Base-by-base conservation (phyloP, 2,888 invertebrate genomes). In the Epistrophe eligans region DNA sequence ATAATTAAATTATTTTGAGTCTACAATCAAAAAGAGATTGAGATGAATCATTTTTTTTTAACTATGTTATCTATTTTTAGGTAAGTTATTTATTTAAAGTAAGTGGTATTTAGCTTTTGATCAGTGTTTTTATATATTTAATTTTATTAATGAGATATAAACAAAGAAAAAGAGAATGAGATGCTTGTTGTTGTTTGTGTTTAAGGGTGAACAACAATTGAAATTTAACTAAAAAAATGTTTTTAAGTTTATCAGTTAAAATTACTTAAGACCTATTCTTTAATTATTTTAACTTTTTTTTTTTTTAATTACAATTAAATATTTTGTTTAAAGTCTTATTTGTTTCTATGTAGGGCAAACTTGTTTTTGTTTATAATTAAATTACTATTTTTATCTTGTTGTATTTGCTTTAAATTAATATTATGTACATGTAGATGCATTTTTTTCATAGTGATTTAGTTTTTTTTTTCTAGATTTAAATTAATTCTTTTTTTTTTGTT, bases 311-410 rank as follows among this genome's bases (percentile, higher is more conserved):
- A 74, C 32, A 77, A 52, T 79, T 81, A 83, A 73, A 84, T 88
- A 84, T 77, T 88, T 83, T 83, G 66, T 87, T 88, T 84, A 84
- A 91, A 91, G 91, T 91, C 91, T 91, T 91, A 91, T 91, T 91
- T 89, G 91, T 91, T 91, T 91, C 91, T 89, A 91, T 90, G 90
- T 91, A 91, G 91, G 91, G 91, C 91, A 91, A 91, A 91, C 76
- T 83, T 88, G 77, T 88, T 81, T 40, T 81, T 81, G 45, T 77
- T 81, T 74, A 81, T 64, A 88, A 80, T 88, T 81, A 84, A 71
- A 52, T 85, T 79, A 73, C 71, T 77, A 24, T 24, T 62, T 58
- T 40, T 19, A 62, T 62, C 62, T 62, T 24, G 40, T 62, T 55
- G 55, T 40, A 13, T 62, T 66, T 58, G 13, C 28, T 57, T 52